A percentile compares a stretch with the other conserved stretches of the same genome.
phyloP scores from a whole-genome alignment of 2,797 vertebrate species.

The Nothura maculosa region DNA sequence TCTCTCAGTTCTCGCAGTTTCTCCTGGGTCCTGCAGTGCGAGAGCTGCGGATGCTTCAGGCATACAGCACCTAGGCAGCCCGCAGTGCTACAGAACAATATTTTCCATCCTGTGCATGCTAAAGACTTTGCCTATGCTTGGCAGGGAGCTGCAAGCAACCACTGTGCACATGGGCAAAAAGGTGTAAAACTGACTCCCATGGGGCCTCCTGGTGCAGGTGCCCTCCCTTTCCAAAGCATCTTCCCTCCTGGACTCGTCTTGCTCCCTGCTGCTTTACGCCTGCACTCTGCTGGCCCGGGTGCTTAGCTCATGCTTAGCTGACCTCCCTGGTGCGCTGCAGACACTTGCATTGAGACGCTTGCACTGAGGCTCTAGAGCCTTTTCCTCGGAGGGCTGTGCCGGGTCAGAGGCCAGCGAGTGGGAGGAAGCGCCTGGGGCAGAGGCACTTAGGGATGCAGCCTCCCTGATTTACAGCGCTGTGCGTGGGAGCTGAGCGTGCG shows the following conservation, averaged over 20 bases:
- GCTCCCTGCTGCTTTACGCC: not conserved
- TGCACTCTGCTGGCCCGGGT: conserved; percentile 38
- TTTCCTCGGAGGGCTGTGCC: conserved; percentile 57
- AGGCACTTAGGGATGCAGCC: conserved; percentile 62
- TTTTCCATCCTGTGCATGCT: rapidly evolving
- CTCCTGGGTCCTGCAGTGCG: not conserved
- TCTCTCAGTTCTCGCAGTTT: not conserved
- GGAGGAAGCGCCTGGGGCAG: conserved; percentile 54
- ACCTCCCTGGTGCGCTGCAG: conserved; percentile 3
- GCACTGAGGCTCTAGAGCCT: conserved; percentile 56
- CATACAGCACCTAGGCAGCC: not conserved
- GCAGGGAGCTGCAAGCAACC: rapidly evolving
- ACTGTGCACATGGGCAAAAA: rapidly evolving
- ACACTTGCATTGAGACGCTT: conserved; percentile 60
- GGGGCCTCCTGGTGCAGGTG: not conserved
- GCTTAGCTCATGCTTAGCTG: not conserved
- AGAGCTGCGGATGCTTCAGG: no score
- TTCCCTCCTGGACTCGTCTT: not conserved
- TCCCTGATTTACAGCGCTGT: conserved; percentile 34
- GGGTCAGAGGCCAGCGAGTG: conserved; percentile 72
- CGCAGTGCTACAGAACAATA: not conserved
- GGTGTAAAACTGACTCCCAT: not conserved
- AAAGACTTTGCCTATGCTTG: rapidly evolving
- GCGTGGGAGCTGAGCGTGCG: conserved; percentile 60
- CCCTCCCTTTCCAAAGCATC: not conserved